Evolutionary conservation across 2,113 vertebrate species (phyloP).

Genomic region (Scophthalmus maximus): DNA sequence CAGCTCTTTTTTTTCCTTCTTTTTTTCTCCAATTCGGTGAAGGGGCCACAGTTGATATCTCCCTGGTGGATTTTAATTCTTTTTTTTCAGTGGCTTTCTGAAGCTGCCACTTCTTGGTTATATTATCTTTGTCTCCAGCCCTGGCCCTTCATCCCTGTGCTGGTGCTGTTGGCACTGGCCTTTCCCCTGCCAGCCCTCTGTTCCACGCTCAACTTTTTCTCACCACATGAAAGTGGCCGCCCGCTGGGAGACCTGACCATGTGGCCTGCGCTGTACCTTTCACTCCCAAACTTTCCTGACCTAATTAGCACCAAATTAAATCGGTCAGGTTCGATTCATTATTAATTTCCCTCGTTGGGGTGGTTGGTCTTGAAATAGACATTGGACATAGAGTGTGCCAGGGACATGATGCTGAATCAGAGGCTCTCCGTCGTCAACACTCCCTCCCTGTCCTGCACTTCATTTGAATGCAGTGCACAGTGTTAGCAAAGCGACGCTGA

Average conservation of each 20-base stretch:
- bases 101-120: conserved; percentile 73
- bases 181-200: conserved; percentile 63
- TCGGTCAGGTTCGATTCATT: conserved; percentile 78
- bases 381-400: conserved; percentile 41
- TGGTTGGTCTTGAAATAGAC: conserved; percentile 70
- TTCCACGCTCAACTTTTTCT: conserved; percentile 70
- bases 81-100: conserved; percentile 66
- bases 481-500: conserved; percentile 36
- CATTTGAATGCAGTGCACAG: conserved; percentile 58
- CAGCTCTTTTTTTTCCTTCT: conserved; percentile 58
- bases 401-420: conserved; percentile 49
- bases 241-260: conserved; percentile 65
- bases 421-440: conserved; percentile 39
- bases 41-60: conserved; percentile 71
- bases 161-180: conserved; percentile 66
- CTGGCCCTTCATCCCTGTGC: conserved; percentile 69
- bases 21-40: conserved; percentile 25
- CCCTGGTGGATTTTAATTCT: conserved; percentile 49
- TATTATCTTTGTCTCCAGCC: conserved; percentile 81
- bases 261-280: conserved; percentile 74
- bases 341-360: conserved; percentile 68
- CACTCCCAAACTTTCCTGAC: conserved; percentile 80
- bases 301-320: conserved; percentile 79
- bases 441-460: conserved; percentile 43
- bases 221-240: conserved; percentile 71